phyloP scores from a whole-genome alignment of 2,113 vertebrate genomes.

The Hemicordylus capensis region DNA sequence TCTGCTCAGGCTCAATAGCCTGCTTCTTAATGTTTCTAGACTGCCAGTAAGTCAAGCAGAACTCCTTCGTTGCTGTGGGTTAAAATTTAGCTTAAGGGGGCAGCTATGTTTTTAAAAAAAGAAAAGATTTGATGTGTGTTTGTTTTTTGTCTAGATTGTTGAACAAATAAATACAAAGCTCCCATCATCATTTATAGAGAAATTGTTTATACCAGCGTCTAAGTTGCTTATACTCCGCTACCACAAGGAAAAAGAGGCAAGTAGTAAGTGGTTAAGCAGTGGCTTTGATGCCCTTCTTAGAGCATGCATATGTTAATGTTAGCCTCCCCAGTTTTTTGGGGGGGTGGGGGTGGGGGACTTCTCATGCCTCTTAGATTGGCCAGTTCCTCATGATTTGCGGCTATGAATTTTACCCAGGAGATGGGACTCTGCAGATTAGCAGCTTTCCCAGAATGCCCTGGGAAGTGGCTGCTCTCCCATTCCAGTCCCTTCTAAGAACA shows the following conservation, averaged over 20 bases:
- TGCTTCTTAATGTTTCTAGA: not conserved
- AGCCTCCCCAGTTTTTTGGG: not conserved
- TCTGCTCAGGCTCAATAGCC: not conserved
- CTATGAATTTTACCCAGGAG: too few species aligned
- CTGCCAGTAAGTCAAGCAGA: too few species aligned
- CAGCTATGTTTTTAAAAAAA: not conserved
- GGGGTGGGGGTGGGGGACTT: too few species aligned
- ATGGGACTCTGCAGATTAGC: too few species aligned
- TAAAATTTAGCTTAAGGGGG: not conserved
- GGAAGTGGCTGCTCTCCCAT: too few species aligned
- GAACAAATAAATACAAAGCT: constrained; percentile 98
- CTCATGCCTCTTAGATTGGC: not conserved
- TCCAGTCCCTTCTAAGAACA: too few species aligned
- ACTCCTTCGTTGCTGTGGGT: not conserved
- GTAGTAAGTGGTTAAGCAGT: not conserved
- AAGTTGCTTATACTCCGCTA: constrained; percentile 92
- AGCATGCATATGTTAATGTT: not conserved
- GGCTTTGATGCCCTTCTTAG: not conserved
- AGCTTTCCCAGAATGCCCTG: too few species aligned
- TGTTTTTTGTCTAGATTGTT: constrained; percentile 83
- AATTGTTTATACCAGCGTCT: constrained; percentile 91
- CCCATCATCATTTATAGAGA: constrained; percentile 93
- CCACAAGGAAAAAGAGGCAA: constrained; percentile 92
- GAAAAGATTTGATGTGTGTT: not conserved
- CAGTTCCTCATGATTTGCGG: too few species aligned